Percentiles rank a stretch among this genome's conserved stretches.
Evolutionary conservation across 2,797 vertebrate genomes (phyloP).

Genomic region (Myiotriccus ornatus): DNA sequence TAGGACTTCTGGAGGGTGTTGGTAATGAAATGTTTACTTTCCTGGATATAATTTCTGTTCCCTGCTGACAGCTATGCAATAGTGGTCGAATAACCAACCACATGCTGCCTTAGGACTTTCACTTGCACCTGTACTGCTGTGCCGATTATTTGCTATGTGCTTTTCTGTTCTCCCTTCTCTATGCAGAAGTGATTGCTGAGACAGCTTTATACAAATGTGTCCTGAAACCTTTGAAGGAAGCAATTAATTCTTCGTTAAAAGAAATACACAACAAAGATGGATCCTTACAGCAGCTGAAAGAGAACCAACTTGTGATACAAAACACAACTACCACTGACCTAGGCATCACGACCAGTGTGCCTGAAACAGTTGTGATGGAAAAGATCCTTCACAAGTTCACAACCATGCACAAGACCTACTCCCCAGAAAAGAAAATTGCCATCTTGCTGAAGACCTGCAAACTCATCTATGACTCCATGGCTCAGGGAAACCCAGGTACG

Average conservation of each 20-base stretch:
- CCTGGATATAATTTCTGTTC: not conserved
- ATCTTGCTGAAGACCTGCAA: constrained; percentile 94
- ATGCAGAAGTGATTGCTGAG: constrained; percentile 88
- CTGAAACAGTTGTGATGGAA: constrained; percentile 87
- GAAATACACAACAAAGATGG: constrained; percentile 82
- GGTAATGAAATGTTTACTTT: not conserved
- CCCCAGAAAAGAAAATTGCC: constrained; percentile 94
- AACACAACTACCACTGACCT: constrained; percentile 92
- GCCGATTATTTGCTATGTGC: not conserved
- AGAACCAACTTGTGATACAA: constrained; percentile 87
- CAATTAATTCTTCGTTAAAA: constrained; percentile 83
- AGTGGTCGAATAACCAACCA: not conserved
- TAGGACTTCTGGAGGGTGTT: not conserved
- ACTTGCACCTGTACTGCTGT: not conserved
- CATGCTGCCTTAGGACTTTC: not conserved
- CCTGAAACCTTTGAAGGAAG: constrained; percentile 89
- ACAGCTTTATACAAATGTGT: constrained; percentile 92
- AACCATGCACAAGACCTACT: constrained; percentile 90
- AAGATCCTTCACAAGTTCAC: constrained; percentile 90
- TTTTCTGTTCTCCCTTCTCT: not conserved
- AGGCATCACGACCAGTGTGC: constrained; percentile 90
- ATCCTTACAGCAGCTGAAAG: constrained; percentile 83
- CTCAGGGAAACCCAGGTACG: constrained; percentile 87
- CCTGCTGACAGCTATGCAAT: not conserved
- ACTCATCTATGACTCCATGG: constrained; percentile 96